Conservation (phyloP, 1,140 invertebrate species). For the Drosophila littoralis region DNA sequence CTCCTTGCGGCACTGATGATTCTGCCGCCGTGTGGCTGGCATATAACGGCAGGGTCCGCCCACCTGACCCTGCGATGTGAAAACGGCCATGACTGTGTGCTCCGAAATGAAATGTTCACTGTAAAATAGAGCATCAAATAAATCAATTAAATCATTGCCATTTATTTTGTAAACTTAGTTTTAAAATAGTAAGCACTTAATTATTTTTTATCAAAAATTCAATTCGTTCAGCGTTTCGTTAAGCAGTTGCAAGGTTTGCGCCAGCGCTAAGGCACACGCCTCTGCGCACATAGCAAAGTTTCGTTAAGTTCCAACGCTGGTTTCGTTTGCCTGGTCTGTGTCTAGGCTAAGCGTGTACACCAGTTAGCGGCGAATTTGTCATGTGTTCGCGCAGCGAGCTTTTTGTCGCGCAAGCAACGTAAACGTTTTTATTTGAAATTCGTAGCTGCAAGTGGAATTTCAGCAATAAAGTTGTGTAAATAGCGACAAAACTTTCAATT, state of each 20-base stretch:
- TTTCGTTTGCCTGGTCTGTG: background rate
- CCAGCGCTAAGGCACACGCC: background rate
- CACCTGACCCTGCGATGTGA: slow-evolving; percentile 77
- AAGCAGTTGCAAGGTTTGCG: background rate
- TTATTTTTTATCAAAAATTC: too few species aligned
- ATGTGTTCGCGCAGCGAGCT: slow-evolving; percentile 9
- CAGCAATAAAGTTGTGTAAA: too few species aligned
- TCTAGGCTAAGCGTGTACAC: slow-evolving; percentile 14
- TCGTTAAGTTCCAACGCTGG: background rate
- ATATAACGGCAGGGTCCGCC: slow-evolving; percentile 80
- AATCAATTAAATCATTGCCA: background rate
- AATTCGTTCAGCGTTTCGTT: too few species aligned
- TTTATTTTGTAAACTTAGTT: background rate
- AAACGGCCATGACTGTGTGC: slow-evolving; percentile 83
- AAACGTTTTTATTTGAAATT: background rate
- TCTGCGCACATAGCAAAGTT: background rate
- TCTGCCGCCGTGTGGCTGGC: slow-evolving; percentile 83
- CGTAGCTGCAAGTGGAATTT: too few species aligned
- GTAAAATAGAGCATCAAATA: background rate
- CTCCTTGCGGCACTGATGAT: slow-evolving; percentile 85
- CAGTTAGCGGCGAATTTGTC: background rate
- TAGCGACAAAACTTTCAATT: background rate
- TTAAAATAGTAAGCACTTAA: too few species aligned
- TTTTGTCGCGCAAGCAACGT: background rate
- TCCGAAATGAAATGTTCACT: slow-evolving; percentile 82